A percentile compares a stretch with the other conserved stretches of the same genome.
Conservation (phyloP, 2,888 invertebrate species). For the Synanthedon myopaeformis region DNA sequence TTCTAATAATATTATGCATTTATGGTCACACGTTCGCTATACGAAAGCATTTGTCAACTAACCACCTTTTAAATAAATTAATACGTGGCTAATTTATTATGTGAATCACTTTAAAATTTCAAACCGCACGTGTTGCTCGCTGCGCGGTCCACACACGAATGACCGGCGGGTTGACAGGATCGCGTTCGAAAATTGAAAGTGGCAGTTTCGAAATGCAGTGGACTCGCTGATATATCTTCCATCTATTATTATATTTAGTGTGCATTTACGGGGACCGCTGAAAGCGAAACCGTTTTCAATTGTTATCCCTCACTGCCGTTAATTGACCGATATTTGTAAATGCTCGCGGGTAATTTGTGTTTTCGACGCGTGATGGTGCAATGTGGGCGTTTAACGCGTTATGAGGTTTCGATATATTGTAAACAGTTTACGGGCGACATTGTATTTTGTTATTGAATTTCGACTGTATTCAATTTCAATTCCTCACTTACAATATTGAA, state of each 20-base stretch:
- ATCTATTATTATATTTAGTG: constrained; percentile 68
- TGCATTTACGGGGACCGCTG: constrained; percentile 40
- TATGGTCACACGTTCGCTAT: not conserved
- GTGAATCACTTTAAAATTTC: not conserved
- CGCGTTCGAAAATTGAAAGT: constrained; percentile 57
- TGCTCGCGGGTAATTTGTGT: constrained; percentile 28
- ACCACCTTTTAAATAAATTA: not conserved
- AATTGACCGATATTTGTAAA: constrained; percentile 65
- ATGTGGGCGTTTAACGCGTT: not conserved
- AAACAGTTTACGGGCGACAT: not conserved
- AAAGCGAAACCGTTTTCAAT: constrained; percentile 64
- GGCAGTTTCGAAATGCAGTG: constrained; percentile 41
- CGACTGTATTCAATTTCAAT: no score
- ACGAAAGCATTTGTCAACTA: not conserved
- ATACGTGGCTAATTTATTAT: not conserved
- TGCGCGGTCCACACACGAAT: not conserved
- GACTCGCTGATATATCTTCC: constrained; percentile 54
- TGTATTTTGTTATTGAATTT: no score
- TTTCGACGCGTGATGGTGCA: not conserved
- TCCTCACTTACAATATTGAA: no score
- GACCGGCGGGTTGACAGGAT: not conserved
- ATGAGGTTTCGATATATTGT: not conserved
- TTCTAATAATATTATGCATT: no score
- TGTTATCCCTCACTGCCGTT: constrained; percentile 48
- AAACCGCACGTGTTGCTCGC: not conserved